phyloP scores from a whole-genome alignment of 2,888 invertebrate species.

The Flabesymbios commensalis region DNA sequence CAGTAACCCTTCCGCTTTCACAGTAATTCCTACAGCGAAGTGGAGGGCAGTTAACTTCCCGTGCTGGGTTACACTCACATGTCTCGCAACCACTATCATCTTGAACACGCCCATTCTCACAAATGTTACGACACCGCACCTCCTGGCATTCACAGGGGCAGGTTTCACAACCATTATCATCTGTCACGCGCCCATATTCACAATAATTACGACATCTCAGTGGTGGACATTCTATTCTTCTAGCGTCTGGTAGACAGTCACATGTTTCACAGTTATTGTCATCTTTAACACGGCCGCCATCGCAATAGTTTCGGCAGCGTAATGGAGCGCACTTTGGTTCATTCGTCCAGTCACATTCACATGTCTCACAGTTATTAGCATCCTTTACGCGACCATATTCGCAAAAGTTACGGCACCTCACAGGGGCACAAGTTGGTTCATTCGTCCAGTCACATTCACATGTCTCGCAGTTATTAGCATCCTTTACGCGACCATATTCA shows the following conservation, averaged over 20 bases:
- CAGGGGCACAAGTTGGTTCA: neutral
- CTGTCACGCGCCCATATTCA: conserved; percentile 6
- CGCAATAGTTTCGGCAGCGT: conserved; percentile 6
- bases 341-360: neutral
- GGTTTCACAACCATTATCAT: conserved; percentile 11
- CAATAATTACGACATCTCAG: conserved; percentile 12
- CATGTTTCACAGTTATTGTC: conserved; percentile 11
- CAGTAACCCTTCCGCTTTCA: conserved; percentile 2
- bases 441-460: conserved; percentile 18
- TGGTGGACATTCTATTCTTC: conserved; percentile 5
- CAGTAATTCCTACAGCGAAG: conserved; percentile 8
- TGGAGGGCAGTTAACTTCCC: neutral
- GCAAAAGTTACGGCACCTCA: neutral
- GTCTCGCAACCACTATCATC: conserved; percentile 10
- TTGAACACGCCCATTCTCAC: conserved; percentile 7
- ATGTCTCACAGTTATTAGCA: neutral
- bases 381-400: neutral
- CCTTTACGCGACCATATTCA: conserved; percentile 3
- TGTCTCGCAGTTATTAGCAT: conserved; percentile 9
- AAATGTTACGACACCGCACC: neutral
- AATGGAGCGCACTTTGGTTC: neutral
- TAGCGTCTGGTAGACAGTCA: conserved; percentile 3
- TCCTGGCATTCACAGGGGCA: conserved; percentile 6
- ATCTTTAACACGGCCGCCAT: conserved; percentile 12
- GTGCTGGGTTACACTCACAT: conserved; percentile 5